Evolutionary conservation across 2,797 vertebrate species (phyloP), one percentile per base, ranked within the genome.

Genomic region (Astyanax mexicanus): DNA sequence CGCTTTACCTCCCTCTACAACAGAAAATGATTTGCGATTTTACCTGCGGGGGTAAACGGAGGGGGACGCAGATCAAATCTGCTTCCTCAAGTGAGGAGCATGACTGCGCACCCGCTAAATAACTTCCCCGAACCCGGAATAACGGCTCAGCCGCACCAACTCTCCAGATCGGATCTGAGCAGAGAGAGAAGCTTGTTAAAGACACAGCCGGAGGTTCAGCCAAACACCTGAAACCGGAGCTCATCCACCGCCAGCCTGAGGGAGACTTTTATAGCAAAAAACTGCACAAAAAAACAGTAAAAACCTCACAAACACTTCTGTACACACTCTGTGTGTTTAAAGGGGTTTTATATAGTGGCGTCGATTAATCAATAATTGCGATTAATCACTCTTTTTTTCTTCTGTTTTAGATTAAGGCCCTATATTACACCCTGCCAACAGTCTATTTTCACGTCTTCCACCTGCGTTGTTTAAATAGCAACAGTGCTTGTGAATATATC

Each of bases 1-100:
- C 23, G 42, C 54, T 79, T 73, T 74, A 73, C 64, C 70, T 45
- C 70, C 55, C 64, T 69, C 15, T 74, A 79, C 72, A 64, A 62
- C 42, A 62, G 54, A 78, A 73, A 72, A 73, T 21, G 54, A 67
- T 51, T 51, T 66, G 69, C 25, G 37, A 73, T 73, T 73, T 73
- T 68, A 78, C 68, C 76, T 1, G 17, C 15, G 19, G 62, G 57
- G 51, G 45, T 44, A 11, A 78, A 78, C 29, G 32, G 29, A 25
- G 19, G 49, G 47, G 27, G 57, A 51, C 57, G 17, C n/a, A 19
- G 57, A 61, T 51, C 42, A 72, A 45, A 62, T 37, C 32, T 37
- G 44, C 27, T 72, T 37, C 42, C 12, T 72, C 1, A 23, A 4
- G 70, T 21, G 54, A 32, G 54, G 40, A 32, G 6, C 17, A 29